Percentiles rank a stretch among this genome's conserved stretches.
Evolutionary conservation across 2,113 vertebrate genomes (phyloP).

Genomic region (Thryonomys swinderianus): DNA sequence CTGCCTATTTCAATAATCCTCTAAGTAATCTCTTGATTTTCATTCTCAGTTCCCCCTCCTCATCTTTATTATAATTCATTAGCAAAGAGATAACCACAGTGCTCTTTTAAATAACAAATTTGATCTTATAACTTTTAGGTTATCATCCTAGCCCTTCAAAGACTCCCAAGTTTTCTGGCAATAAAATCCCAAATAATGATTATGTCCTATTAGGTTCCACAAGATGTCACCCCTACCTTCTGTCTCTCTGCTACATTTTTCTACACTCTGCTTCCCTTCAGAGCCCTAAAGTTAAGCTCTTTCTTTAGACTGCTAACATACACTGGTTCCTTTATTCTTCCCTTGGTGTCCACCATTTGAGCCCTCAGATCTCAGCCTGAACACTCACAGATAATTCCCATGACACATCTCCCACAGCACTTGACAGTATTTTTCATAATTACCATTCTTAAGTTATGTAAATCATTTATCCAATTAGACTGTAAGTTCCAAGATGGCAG

Average conservation of each 20-base stretch:
- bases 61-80: neutral
- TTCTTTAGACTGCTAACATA: neutral
- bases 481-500: neutral
- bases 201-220: neutral
- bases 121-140: neutral
- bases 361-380: neutral
- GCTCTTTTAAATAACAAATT: neutral
- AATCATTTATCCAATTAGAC: neutral
- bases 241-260: neutral
- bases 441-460: neutral
- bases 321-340: neutral
- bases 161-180: neutral
- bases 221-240: neutral
- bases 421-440: neutral
- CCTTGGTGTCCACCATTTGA: neutral
- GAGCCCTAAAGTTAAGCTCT: neutral
- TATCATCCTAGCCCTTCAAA: neutral
- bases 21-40: neutral
- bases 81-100: neutral
- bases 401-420: neutral
- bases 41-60: neutral
- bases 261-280: neutral
- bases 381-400: no score
- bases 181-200: slow-evolving; percentile 16
- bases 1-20: neutral